Conservation (phyloP, 2,888 invertebrate genomes). For the Drosophila buzzatii region DNA sequence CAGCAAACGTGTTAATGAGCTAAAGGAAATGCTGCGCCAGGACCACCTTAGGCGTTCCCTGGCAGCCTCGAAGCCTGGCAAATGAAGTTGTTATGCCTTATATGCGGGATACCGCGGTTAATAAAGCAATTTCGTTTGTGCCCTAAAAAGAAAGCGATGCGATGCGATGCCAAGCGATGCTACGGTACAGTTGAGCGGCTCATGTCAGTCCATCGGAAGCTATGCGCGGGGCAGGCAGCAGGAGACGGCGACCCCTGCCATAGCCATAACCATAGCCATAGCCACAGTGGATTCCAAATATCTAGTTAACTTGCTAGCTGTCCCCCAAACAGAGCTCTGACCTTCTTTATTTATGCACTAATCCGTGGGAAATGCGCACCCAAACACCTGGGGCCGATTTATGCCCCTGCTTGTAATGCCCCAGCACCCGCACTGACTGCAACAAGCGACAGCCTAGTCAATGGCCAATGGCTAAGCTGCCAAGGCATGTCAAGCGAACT, state of each 20-base stretch:
- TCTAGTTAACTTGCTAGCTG: conserved; percentile 63
- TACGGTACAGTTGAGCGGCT: conserved; percentile 19
- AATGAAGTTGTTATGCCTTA: conserved; percentile 66
- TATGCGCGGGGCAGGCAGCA: background rate
- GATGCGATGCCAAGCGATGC: background rate
- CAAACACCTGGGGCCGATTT: conserved; percentile 78
- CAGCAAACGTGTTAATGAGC: conserved; percentile 77
- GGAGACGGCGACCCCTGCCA: conserved; percentile 40
- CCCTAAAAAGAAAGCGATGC: conserved; percentile 16
- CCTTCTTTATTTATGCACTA: conserved; percentile 80
- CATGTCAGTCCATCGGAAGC: conserved; percentile 27
- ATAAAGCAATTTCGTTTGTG: conserved; percentile 66
- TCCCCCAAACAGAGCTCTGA: conserved; percentile 56
- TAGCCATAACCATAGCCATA: no score
- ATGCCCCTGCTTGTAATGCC: conserved; percentile 47
- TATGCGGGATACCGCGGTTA: conserved; percentile 31
- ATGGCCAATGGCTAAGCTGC: conserved; percentile 16
- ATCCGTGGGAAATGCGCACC: conserved; percentile 74
- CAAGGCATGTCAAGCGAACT: background rate
- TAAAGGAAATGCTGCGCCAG: conserved; percentile 72
- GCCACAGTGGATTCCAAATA: conserved; percentile 57
- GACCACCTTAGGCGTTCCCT: conserved; percentile 64
- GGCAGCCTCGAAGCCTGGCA: conserved; percentile 1
- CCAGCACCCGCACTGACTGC: conserved; percentile 61
- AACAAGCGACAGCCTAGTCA: conserved; percentile 31